Evolutionary conservation across 1,140 invertebrate genomes (phyloP).

Genomic region (Drosophila prosaltans): DNA sequence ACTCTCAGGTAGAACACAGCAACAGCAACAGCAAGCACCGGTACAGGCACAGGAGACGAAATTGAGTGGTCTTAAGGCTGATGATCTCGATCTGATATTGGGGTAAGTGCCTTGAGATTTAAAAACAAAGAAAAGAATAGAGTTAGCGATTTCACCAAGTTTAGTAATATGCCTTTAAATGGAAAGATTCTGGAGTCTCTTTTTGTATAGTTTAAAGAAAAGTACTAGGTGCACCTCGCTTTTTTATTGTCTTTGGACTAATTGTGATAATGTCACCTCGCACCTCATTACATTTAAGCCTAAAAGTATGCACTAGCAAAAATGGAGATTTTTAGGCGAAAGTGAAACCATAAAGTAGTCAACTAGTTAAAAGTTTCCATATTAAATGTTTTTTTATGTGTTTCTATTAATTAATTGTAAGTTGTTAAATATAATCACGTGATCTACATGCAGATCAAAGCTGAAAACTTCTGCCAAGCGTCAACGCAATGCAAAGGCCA

Average conservation of each 20-base stretch:
- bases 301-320: constrained; percentile 1
- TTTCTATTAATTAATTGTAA: neutral
- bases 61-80: constrained; percentile 78
- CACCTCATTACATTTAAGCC: neutral
- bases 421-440: constrained; percentile 6
- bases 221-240: neutral
- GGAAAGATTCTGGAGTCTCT: no score
- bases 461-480: constrained; percentile 78
- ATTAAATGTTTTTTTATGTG: neutral
- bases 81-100: constrained; percentile 85
- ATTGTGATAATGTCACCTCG: neutral
- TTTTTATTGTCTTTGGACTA: neutral
- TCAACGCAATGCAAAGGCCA: constrained; percentile 72
- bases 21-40: constrained; percentile 13
- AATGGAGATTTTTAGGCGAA: neutral
- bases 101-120: constrained; percentile 83
- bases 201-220: neutral
- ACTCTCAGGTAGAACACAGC: constrained; percentile 55
- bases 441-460: constrained; percentile 64
- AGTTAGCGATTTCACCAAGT: no score
- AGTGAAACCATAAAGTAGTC: no score
- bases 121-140: no score
- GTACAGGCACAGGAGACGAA: constrained; percentile 16
- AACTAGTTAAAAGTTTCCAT: no score
- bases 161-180: no score